A percentile compares a stretch with the other conserved stretches of the same genome.
Evolutionary conservation across 1,140 invertebrate genomes (phyloP).

Genomic region (Zaprionus vittiger): DNA sequence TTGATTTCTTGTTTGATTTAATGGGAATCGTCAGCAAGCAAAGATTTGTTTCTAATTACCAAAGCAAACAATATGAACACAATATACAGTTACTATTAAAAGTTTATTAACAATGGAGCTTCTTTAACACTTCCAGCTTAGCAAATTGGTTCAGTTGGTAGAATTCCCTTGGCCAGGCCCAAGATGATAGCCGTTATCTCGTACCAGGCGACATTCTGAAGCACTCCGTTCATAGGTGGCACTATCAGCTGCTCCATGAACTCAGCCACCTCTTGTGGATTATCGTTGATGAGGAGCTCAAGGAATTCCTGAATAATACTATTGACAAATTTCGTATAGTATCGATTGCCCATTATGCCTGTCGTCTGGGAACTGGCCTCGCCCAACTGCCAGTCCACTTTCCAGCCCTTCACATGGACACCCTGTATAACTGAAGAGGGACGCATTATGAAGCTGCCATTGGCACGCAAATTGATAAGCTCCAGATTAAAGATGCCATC

Average conservation of each 20-base stretch:
- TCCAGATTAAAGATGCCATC: constrained; percentile 61
- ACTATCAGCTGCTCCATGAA: constrained; percentile 65
- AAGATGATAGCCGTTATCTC: constrained; percentile 72
- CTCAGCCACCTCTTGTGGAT: constrained; percentile 56
- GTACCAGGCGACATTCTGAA: constrained; percentile 69
- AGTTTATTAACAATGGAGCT: background rate
- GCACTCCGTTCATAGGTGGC: constrained; percentile 56
- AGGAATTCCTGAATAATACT: constrained; percentile 66
- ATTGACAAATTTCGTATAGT: constrained; percentile 63
- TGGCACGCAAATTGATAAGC: constrained; percentile 57
- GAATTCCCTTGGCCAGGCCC: constrained; percentile 57
- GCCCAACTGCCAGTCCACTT: constrained; percentile 59
- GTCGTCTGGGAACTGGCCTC: constrained; percentile 59
- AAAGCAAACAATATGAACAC: background rate
- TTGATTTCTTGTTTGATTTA: no score
- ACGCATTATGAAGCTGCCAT: constrained; percentile 71
- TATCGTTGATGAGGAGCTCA: constrained; percentile 64
- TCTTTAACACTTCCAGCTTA: constrained; percentile 18
- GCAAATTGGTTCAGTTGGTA: constrained; percentile 72
- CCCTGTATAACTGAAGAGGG: constrained; percentile 47
- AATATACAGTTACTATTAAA: background rate
- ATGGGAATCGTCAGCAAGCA: no score
- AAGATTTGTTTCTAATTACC: no score
- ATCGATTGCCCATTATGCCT: constrained; percentile 56
- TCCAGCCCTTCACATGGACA: constrained; percentile 56